A percentile compares a stretch with the other conserved stretches of the same genome.
These are phyloP conservation scores for Mylabris phalerata DNA, from an alignment of 1,140 invertebrate genomes.

Conservation along the genomic window DNA sequence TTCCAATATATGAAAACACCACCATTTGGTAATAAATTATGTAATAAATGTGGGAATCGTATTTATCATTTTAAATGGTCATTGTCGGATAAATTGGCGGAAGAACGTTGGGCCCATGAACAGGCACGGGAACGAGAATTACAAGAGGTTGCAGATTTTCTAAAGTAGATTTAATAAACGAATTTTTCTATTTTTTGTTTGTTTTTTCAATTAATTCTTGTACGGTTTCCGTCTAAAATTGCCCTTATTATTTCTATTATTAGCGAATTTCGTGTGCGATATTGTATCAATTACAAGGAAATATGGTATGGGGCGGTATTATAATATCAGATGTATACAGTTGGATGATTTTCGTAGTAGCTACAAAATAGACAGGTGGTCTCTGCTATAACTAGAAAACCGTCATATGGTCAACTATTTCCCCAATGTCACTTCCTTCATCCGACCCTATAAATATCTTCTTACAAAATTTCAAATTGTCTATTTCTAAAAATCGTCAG, in stretches of 20 bases:
- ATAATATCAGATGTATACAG: too few species aligned
- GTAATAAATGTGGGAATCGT: conserved; percentile 50
- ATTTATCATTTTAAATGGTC: conserved; percentile 74
- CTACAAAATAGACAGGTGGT: conserved; percentile 7
- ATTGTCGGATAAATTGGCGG: conserved; percentile 61
- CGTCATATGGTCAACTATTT: conserved; percentile 13
- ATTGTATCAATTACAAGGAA: conserved; percentile 12
- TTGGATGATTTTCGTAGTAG: conserved; percentile 4
- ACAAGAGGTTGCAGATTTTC: conserved; percentile 67
- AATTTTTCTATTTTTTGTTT: background rate
- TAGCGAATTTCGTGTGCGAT: too few species aligned
- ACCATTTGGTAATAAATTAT: conserved; percentile 62
- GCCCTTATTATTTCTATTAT: too few species aligned
- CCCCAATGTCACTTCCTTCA: background rate
- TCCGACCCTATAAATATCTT: conserved; percentile 4
- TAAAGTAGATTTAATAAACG: conserved; percentile 33
- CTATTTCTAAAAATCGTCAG: background rate
- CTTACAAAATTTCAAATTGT: background rate
- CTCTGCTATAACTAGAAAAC: background rate
- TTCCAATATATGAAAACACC: conserved; percentile 66
- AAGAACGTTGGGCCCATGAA: conserved; percentile 71
- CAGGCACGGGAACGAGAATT: conserved; percentile 67
- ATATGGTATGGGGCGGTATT: background rate
- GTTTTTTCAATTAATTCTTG: too few species aligned
- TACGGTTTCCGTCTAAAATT: too few species aligned